Evolutionary conservation across 2,888 invertebrate species (phyloP).

Genomic region (Dioctria linearis): DNA sequence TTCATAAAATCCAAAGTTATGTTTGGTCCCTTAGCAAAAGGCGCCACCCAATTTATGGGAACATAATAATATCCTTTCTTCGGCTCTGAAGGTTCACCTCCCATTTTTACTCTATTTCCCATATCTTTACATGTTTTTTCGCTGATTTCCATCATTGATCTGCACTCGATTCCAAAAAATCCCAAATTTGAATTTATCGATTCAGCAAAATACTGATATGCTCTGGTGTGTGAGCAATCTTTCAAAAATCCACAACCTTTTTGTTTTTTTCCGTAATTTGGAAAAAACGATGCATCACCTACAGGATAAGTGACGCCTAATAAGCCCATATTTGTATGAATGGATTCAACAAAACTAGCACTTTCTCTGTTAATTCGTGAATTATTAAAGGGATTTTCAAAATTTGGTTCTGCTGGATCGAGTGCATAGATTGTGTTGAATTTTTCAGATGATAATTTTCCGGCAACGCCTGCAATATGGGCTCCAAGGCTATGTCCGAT

Average conservation of each 20-base stretch:
- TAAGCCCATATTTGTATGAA: constrained; percentile 28
- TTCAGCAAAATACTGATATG: constrained; percentile 61
- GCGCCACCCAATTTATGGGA: constrained; percentile 5
- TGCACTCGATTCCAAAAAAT: constrained; percentile 53
- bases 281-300: constrained; percentile 70
- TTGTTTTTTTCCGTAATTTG: constrained; percentile 69
- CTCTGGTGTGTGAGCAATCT: constrained; percentile 68
- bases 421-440: constrained; percentile 40
- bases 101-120: constrained; percentile 63
- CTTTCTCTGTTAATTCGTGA: neutral
- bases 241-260: constrained; percentile 65
- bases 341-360: constrained; percentile 46
- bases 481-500: constrained; percentile 43
- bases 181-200: constrained; percentile 48
- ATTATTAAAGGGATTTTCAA: neutral
- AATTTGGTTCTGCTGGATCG: constrained; percentile 40
- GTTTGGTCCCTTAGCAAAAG: constrained; percentile 12
- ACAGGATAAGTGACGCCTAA: constrained; percentile 61
- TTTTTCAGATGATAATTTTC: neutral
- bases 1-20: neutral
- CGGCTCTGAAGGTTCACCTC: constrained; percentile 69
- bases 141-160: neutral
- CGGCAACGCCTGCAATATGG: constrained; percentile 27
- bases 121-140: constrained; percentile 21
- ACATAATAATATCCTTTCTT: constrained; percentile 68